These are phyloP conservation scores for Drosophila erecta DNA, from an alignment of 1,140 invertebrate species.

Conservation along the genomic window DNA sequence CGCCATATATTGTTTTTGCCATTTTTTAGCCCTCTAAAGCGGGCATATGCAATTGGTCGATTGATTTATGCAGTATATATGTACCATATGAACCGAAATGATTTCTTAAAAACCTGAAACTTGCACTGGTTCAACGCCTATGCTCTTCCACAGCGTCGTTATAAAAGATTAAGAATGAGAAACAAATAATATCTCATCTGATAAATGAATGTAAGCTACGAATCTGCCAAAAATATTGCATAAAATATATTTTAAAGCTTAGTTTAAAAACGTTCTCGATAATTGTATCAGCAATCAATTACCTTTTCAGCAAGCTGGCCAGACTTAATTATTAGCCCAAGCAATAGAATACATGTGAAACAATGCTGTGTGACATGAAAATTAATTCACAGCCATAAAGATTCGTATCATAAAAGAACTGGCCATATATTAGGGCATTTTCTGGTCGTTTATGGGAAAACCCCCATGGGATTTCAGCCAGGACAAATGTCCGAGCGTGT, in stretches of 20 bases:
- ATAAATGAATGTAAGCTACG: too few species aligned
- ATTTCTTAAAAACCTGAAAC: background rate
- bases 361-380: background rate
- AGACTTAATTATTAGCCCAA: background rate
- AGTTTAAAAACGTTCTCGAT: background rate
- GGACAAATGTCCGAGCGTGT: slow-evolving; percentile 61
- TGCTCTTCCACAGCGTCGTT: background rate
- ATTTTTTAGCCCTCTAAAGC: background rate
- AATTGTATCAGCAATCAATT: background rate
- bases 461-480: slow-evolving; percentile 11
- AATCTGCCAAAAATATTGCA: too few species aligned
- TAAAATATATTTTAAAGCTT: too few species aligned
- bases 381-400: slow-evolving; percentile 2
- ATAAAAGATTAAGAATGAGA: background rate
- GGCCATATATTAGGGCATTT: slow-evolving; percentile 23
- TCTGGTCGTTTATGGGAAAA: slow-evolving; percentile 26
- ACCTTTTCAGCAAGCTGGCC: background rate
- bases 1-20: slow-evolving; percentile 38
- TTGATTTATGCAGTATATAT: slow-evolving; percentile 39
- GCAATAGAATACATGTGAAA: background rate
- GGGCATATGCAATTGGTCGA: slow-evolving; percentile 51
- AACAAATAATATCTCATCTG: too few species aligned
- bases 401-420: background rate
- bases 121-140: background rate
- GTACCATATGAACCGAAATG: background rate